Evolutionary conservation across 2,888 invertebrate species (phyloP).

Genomic region (Cataglyphis cursor): DNA sequence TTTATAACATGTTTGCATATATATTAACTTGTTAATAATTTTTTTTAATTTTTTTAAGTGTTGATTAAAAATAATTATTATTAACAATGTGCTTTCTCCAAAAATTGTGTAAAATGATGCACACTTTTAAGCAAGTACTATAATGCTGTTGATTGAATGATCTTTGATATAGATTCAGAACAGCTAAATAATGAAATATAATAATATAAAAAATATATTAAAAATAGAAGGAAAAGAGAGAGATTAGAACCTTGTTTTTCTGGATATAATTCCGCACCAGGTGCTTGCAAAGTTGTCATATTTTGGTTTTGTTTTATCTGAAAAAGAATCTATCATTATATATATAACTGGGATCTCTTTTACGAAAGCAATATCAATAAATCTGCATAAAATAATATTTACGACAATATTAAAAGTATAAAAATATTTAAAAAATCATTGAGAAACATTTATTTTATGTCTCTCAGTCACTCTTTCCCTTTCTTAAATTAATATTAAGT

Average conservation of each 20-base stretch:
- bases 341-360: slow-evolving; percentile 68
- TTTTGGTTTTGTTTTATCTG: slow-evolving; percentile 79
- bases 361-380: slow-evolving; percentile 27
- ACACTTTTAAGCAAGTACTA: slow-evolving; percentile 52
- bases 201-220: slow-evolving; percentile 41
- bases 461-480: neutral
- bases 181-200: slow-evolving; percentile 21
- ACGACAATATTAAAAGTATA: slow-evolving; percentile 51
- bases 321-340: slow-evolving; percentile 80
- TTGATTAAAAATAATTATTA: slow-evolving; percentile 10
- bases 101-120: slow-evolving; percentile 10
- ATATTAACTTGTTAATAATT: neutral
- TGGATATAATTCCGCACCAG: slow-evolving; percentile 83
- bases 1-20: neutral
- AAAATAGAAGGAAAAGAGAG: slow-evolving; percentile 65
- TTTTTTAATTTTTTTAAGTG: neutral
- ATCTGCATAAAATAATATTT: slow-evolving; percentile 58
- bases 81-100: neutral
- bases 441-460: slow-evolving; percentile 19
- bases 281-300: slow-evolving; percentile 85
- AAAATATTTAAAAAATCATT: slow-evolving; percentile 26
- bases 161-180: slow-evolving; percentile 20
- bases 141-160: slow-evolving; percentile 46
- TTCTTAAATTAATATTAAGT: neutral
- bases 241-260: slow-evolving; percentile 85